phyloP scores from a whole-genome alignment of 1,140 invertebrate genomes.

The Monomorium pharaonis region DNA sequence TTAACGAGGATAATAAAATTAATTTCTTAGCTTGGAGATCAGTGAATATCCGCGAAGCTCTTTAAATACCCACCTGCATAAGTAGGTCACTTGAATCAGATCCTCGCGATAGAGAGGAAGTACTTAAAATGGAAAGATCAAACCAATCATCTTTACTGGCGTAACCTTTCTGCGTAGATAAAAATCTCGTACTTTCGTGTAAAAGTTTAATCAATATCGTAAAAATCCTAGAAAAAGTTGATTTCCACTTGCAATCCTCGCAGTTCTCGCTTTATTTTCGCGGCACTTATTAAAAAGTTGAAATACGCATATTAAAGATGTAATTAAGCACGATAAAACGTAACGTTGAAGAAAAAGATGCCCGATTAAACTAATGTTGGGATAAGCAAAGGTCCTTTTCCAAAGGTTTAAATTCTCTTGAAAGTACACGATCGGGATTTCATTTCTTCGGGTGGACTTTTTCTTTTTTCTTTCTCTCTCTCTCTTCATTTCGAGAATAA shows the following conservation, averaged over 20 bases:
- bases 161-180: constrained; percentile 22
- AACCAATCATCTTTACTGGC: constrained; percentile 19
- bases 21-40: constrained; percentile 21
- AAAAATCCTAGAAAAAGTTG: not conserved
- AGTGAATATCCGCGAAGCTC: constrained; percentile 1
- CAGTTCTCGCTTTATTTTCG: not conserved
- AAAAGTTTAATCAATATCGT: constrained; percentile 44
- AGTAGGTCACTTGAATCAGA: constrained; percentile 40
- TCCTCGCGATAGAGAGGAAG: not conserved
- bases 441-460: not conserved
- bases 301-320: too few relatives aligned
- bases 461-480: too few relatives aligned
- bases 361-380: not conserved
- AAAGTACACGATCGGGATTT: not conserved
- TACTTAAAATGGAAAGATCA: constrained; percentile 23
- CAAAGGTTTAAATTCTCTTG: not conserved
- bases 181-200: constrained; percentile 22
- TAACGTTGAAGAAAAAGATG: not conserved
- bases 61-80: constrained; percentile 33
- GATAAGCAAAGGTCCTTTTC: not conserved
- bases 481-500: not conserved
- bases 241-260: not conserved
- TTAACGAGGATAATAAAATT: constrained; percentile 26
- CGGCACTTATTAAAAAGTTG: constrained; percentile 6
- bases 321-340: constrained; percentile 29